Evolutionary conservation across 2,888 invertebrate genomes (phyloP).

Genomic region (Chrysotoxum bicinctum): DNA sequence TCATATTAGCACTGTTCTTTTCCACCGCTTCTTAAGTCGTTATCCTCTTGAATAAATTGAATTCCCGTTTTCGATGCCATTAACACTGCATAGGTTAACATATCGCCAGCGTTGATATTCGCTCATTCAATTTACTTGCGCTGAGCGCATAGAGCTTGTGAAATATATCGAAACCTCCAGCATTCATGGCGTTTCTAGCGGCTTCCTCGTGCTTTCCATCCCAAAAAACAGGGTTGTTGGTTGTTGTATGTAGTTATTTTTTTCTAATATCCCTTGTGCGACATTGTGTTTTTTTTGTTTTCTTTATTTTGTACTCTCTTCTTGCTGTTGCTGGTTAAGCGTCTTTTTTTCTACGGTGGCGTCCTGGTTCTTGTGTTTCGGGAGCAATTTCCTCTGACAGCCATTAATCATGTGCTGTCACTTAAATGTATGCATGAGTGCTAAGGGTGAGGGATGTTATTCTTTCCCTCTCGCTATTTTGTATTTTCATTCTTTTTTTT

Average conservation of each 20-base stretch:
- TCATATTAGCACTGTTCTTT: conserved; percentile 53
- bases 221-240: conserved; percentile 39
- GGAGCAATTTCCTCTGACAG: conserved; percentile 80
- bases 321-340: conserved; percentile 71
- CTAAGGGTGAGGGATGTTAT: conserved; percentile 67
- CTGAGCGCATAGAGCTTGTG: conserved; percentile 39
- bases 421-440: conserved; percentile 77
- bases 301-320: conserved; percentile 66
- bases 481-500: conserved; percentile 11
- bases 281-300: conserved; percentile 74
- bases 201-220: conserved; percentile 35
- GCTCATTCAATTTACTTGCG: conserved; percentile 56
- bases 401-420: conserved; percentile 83
- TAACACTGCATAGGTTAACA: conserved; percentile 75
- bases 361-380: conserved; percentile 70
- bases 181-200: background rate
- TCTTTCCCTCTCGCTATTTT: conserved; percentile 23
- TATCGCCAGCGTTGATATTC: conserved; percentile 73
- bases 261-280: conserved; percentile 61
- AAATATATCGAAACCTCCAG: conserved; percentile 52
- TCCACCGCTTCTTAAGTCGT: conserved; percentile 6
- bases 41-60: conserved; percentile 72
- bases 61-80: conserved; percentile 77
- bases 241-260: background rate
- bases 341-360: conserved; percentile 53